phyloP scores from a whole-genome alignment of 2,113 vertebrate species.

The Helogale parvula region DNA sequence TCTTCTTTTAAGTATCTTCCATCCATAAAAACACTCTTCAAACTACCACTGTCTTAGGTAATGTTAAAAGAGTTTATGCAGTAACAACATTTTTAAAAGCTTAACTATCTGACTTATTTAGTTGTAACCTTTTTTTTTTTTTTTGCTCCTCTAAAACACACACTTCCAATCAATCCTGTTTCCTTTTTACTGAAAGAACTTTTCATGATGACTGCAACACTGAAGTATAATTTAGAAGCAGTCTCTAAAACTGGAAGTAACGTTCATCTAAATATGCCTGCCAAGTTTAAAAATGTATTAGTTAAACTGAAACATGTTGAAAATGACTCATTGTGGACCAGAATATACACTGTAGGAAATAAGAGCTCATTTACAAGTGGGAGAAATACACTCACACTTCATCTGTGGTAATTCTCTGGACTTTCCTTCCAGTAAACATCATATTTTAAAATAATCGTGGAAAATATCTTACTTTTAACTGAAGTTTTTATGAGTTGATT shows the following conservation, averaged over 20 bases:
- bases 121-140: background rate
- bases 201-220: constrained; percentile 77
- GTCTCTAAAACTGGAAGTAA: constrained; percentile 83
- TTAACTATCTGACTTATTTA: constrained; percentile 26
- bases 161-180: constrained; percentile 64
- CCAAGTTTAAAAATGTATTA: constrained; percentile 87
- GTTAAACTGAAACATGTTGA: constrained; percentile 87
- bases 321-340: constrained; percentile 86
- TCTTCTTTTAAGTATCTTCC: constrained; percentile 36
- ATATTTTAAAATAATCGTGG: constrained; percentile 86
- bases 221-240: constrained; percentile 82
- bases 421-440: constrained; percentile 87
- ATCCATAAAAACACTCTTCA: background rate
- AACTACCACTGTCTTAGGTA: constrained; percentile 13
- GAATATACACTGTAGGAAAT: constrained; percentile 86
- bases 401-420: constrained; percentile 86
- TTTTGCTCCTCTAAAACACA: constrained; percentile 56
- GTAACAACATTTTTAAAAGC: constrained; percentile 11
- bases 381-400: constrained; percentile 88
- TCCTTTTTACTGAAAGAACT: constrained; percentile 82
- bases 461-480: constrained; percentile 85
- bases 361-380: constrained; percentile 88
- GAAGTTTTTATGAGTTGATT: constrained; percentile 83
- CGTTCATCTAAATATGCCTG: constrained; percentile 82
- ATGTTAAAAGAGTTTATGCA: constrained; percentile 18